These are phyloP conservation scores for Spialia ferax DNA, from an alignment of 2,888 invertebrate species.

Conservation along the genomic window DNA sequence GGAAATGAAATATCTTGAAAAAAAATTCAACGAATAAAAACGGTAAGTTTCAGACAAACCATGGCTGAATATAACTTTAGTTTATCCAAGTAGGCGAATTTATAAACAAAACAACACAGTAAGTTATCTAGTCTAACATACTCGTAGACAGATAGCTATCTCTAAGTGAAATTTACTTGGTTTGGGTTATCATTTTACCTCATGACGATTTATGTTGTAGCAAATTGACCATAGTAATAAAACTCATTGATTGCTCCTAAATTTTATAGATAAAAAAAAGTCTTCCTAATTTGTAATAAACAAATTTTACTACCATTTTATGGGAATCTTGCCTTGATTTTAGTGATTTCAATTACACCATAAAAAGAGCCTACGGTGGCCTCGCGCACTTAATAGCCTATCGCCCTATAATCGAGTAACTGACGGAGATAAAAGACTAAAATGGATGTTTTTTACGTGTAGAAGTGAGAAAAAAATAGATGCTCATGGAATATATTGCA, in stretches of 20 bases:
- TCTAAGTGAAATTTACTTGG: no score
- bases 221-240: slow-evolving; percentile 13
- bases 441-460: background rate
- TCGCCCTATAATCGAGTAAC: slow-evolving; percentile 45
- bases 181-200: background rate
- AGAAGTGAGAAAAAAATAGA: no score
- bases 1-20: no score
- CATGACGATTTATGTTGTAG: background rate
- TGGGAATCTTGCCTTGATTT: slow-evolving; percentile 27
- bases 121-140: no score
- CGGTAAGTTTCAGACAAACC: no score
- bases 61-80: no score
- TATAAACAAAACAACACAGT: no score
- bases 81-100: no score
- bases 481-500: no score
- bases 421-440: slow-evolving; percentile 16
- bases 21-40: no score
- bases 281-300: slow-evolving; percentile 37
- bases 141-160: no score
- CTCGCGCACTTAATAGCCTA: slow-evolving; percentile 50
- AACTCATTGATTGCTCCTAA: slow-evolving; percentile 18
- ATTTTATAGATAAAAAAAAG: slow-evolving; percentile 30
- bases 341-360: slow-evolving; percentile 58
- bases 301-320: slow-evolving; percentile 37
- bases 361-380: slow-evolving; percentile 56